A percentile compares a stretch with the other conserved stretches of the same genome.
Conservation (phyloP, 2,113 vertebrate genomes). For the Mobula birostris region DNA sequence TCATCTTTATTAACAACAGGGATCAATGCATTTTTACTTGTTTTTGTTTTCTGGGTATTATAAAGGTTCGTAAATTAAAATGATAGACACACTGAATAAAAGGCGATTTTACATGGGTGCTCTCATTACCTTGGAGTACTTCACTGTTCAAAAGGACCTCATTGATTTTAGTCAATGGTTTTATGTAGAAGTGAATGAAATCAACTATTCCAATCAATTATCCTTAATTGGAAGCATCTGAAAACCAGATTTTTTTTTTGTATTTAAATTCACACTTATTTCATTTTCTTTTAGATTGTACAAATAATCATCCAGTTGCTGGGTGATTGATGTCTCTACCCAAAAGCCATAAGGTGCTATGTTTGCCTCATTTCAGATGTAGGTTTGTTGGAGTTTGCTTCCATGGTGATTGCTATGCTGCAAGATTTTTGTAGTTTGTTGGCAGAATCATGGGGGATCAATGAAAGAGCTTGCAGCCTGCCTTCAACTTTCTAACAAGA, state of each 20-base stretch:
- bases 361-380: neutral
- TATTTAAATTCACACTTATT: neutral
- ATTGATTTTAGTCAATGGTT: neutral
- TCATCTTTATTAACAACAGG: neutral
- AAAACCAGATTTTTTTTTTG: neutral
- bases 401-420: neutral
- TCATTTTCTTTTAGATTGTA: neutral
- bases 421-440: neutral
- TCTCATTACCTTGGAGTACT: neutral
- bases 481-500: neutral
- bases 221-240: neutral
- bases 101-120: neutral
- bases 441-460: neutral
- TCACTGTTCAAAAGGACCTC: neutral
- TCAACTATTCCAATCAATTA: neutral
- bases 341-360: neutral
- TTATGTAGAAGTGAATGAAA: neutral
- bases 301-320: neutral
- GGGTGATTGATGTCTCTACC: neutral
- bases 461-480: neutral
- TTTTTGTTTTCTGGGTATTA: neutral
- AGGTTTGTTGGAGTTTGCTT: neutral
- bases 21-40: neutral
- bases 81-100: neutral
- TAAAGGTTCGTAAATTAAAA: neutral